phyloP scores from a whole-genome alignment of 2,797 vertebrate species.

The Gila robusta region DNA sequence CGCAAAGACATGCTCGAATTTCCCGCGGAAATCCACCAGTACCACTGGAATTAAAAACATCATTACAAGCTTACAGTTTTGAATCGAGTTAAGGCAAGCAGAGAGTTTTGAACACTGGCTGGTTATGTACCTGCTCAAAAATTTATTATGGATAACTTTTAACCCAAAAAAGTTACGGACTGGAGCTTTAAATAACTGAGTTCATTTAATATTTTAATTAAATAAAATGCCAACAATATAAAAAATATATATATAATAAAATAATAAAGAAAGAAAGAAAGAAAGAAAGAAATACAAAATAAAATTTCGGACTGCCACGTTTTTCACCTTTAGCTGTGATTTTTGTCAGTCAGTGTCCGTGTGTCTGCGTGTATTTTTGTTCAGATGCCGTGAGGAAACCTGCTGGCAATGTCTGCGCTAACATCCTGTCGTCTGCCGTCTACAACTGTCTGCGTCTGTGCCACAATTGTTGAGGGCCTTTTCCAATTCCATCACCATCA shows the following conservation, averaged over 20 bases:
- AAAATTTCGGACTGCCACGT: not conserved
- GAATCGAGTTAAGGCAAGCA: too few species aligned
- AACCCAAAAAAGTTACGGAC: too few species aligned
- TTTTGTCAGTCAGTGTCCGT: not conserved
- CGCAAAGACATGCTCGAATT: too few species aligned
- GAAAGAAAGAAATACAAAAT: not conserved
- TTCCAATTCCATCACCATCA: constrained; percentile 13
- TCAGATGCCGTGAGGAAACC: constrained; percentile 25
- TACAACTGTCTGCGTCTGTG: constrained; percentile 29
- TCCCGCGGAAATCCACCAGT: too few species aligned
- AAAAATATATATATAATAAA: not conserved
- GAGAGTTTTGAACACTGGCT: too few species aligned
- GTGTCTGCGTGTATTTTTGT: not conserved
- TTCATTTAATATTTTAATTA: too few species aligned
- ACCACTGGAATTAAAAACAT: too few species aligned
- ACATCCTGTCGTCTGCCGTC: constrained; percentile 39
- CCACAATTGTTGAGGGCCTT: constrained; percentile 22
- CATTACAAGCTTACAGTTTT: too few species aligned
- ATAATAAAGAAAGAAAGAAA: not conserved
- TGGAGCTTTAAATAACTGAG: too few species aligned
- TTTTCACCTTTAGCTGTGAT: not conserved
- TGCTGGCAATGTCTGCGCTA: constrained; percentile 21
- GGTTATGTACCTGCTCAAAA: too few species aligned
- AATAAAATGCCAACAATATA: not conserved
- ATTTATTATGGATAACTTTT: too few species aligned